phyloP scores from a whole-genome alignment of 2,113 vertebrate species.

The Irena cyanogastra region DNA sequence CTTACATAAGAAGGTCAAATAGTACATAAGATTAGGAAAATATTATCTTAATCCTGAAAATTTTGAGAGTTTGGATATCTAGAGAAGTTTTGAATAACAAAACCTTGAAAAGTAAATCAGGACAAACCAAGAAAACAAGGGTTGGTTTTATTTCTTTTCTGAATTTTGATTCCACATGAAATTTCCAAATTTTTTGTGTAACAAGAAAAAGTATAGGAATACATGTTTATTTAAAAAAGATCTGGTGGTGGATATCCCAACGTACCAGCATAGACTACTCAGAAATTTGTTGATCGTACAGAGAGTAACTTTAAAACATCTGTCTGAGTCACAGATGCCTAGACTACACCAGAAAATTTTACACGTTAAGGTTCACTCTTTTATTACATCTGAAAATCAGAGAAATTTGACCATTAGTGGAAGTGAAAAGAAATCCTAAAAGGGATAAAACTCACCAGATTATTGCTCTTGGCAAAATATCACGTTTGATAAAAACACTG shows the following conservation, averaged over 20 bases:
- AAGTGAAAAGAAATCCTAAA: neutral
- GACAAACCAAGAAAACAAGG: neutral
- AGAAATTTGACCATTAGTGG: neutral
- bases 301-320: neutral
- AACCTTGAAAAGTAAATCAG: neutral
- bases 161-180: neutral
- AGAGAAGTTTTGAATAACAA: neutral
- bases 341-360: neutral
- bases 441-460: accelerated
- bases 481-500: neutral
- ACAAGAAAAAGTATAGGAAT: neutral
- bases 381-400: neutral
- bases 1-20: neutral
- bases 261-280: neutral
- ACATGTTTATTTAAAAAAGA: neutral
- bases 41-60: neutral
- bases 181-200: neutral
- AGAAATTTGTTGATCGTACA: neutral
- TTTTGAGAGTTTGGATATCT: neutral
- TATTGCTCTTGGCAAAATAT: neutral
- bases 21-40: neutral
- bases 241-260: neutral
- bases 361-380: neutral
- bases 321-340: neutral
- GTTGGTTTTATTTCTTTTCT: neutral